Evolutionary conservation across 2,888 invertebrate species (phyloP).

Genomic region (Papilio gigon): DNA sequence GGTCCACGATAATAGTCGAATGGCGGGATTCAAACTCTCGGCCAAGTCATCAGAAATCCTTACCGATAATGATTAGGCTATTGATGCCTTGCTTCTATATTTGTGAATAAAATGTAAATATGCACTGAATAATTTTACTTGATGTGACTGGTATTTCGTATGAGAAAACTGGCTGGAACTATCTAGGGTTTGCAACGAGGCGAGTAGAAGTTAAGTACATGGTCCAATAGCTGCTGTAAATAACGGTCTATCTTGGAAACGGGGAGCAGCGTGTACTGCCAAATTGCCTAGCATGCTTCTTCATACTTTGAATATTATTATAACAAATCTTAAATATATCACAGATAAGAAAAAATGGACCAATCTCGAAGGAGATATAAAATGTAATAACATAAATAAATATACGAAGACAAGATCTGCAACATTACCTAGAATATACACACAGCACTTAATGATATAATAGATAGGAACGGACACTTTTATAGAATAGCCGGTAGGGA

Average conservation of each 20-base stretch:
- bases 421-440: neutral
- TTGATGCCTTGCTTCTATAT: no score
- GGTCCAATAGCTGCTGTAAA: conserved; percentile 34
- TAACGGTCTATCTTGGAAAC: conserved; percentile 38
- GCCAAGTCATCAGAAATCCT: no score
- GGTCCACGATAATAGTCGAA: no score
- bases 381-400: neutral
- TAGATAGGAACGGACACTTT: neutral
- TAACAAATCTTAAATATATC: conserved; percentile 34
- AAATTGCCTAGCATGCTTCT: conserved; percentile 39
- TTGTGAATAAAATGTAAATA: no score
- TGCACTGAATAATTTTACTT: no score
- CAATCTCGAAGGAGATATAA: neutral
- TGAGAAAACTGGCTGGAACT: neutral
- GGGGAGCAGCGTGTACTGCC: conserved; percentile 33
- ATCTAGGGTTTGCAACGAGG: conserved; percentile 4
- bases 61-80: no score
- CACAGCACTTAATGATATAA: no score
- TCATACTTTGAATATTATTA: conserved; percentile 39
- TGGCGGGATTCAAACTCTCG: no score
- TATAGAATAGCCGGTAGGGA: no score
- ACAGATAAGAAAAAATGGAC: conserved; percentile 17
- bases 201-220: conserved; percentile 28
- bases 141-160: neutral
- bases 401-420: neutral